Evolutionary conservation across 2,113 vertebrate genomes (phyloP).

Genomic region (cattle (Bos taurus)): ARS-UCD2.0 NC_037331.1:24826001-24826500

Average conservation of each 20-base stretch:
- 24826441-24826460: accelerated
- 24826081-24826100: not conserved
- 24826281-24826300: not conserved
- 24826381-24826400: not conserved
- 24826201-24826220: not conserved
- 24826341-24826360: not conserved
- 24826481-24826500: not conserved
- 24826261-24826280: not conserved
- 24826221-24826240: not conserved
- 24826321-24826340: not conserved
- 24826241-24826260: not conserved
- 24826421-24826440: not conserved
- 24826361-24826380: not conserved
- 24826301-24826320: not conserved
- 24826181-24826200: not conserved
- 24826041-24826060: not conserved
- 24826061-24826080: not conserved
- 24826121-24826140: not conserved
- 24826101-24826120: not conserved
- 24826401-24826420: not conserved
- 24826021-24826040: not conserved
- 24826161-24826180: not conserved
- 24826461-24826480: not conserved
- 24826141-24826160: not conserved
- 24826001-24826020: not conserved